Conservation (phyloP, 2,113 vertebrate genomes). For the Carettochelys insculpta region DNA sequence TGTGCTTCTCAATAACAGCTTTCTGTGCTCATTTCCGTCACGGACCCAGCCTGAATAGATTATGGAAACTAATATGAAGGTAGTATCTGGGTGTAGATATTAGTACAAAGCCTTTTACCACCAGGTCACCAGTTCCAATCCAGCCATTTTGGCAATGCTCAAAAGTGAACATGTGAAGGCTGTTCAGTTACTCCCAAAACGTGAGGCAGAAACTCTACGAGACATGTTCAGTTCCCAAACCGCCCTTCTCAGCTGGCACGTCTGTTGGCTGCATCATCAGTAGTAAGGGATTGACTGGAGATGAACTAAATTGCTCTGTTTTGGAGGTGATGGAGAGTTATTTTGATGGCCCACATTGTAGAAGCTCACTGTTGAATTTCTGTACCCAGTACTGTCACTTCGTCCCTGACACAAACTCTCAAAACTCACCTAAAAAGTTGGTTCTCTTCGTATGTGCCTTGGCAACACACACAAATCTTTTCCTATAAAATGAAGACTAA, state of each 20-base stretch:
- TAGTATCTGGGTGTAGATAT: background rate
- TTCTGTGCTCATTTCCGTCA: background rate
- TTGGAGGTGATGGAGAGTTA: accelerated
- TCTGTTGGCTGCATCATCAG: background rate
- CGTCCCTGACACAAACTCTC: background rate
- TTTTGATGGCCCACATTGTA: background rate
- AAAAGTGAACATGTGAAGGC: background rate
- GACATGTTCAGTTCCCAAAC: accelerated
- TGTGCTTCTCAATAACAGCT: background rate
- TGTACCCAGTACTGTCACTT: accelerated
- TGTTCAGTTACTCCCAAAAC: background rate
- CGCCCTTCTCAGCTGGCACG: background rate
- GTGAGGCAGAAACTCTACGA: accelerated
- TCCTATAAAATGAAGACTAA: accelerated
- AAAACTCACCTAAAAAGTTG: background rate
- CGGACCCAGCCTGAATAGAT: background rate
- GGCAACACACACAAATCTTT: background rate
- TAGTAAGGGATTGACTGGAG: accelerated
- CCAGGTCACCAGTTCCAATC: background rate
- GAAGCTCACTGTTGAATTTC: background rate
- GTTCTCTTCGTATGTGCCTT: background rate
- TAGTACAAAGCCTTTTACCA: background rate
- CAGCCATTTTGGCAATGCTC: background rate
- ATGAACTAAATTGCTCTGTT: background rate
- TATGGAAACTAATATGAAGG: background rate